These are phyloP conservation scores for Chaetodon auriga DNA, from an alignment of 2,113 vertebrate species.

Conservation along the genomic window DNA sequence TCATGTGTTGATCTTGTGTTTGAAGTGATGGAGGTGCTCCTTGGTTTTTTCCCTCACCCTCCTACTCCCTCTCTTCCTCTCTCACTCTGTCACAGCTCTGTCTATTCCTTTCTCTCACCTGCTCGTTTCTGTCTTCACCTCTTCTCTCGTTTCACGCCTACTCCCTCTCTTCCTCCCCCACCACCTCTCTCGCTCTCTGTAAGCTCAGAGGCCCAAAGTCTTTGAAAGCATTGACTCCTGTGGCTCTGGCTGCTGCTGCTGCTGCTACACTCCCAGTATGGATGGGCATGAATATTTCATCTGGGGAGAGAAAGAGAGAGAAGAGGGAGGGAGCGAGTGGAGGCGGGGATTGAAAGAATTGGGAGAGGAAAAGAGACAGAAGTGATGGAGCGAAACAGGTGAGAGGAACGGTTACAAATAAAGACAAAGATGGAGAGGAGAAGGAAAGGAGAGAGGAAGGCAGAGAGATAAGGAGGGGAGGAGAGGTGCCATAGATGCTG, in stretches of 20 bases:
- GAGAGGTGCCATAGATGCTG: slow-evolving; percentile 14
- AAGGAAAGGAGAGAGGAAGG: slow-evolving; percentile 2
- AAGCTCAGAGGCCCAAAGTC: slow-evolving; percentile 58
- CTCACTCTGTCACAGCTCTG: slow-evolving; percentile 28
- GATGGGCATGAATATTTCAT: slow-evolving; percentile 79
- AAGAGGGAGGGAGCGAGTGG: neutral
- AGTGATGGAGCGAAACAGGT: slow-evolving; percentile 30
- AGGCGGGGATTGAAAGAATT: slow-evolving; percentile 13
- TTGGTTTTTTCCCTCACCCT: slow-evolving; percentile 42
- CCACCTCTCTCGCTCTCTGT: slow-evolving; percentile 28
- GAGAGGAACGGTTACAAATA: slow-evolving; percentile 35
- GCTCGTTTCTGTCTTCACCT: slow-evolving; percentile 30
- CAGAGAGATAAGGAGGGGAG: neutral
- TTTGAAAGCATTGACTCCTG: slow-evolving; percentile 73
- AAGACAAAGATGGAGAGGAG: slow-evolving; percentile 5
- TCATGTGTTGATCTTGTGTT: slow-evolving; percentile 54
- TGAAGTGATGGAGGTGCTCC: slow-evolving; percentile 55
- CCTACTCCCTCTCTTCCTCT: slow-evolving; percentile 31
- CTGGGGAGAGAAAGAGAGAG: slow-evolving; percentile 17
- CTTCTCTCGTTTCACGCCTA: slow-evolving; percentile 10
- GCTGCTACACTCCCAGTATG: slow-evolving; percentile 59
- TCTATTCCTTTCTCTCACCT: slow-evolving; percentile 19
- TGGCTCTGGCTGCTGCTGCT: slow-evolving; percentile 61
- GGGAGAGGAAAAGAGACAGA: slow-evolving; percentile 9
- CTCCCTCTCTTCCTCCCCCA: slow-evolving; percentile 18